A percentile compares a stretch with the other conserved stretches of the same genome.
phyloP scores from a whole-genome alignment of 1,140 invertebrate species.

The Platorchestia sp. region DNA sequence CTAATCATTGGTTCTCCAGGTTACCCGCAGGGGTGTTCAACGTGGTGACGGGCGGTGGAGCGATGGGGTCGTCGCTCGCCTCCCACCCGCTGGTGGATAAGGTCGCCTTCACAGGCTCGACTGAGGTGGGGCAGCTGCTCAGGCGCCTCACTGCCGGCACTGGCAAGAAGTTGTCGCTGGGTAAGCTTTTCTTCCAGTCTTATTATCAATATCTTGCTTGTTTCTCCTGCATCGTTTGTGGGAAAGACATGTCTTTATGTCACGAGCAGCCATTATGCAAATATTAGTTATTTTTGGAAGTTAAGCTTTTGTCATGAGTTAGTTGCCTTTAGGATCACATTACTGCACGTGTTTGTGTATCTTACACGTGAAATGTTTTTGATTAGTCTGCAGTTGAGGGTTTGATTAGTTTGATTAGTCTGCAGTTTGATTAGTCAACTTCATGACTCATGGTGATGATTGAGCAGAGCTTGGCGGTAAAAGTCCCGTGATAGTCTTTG shows the following conservation, averaged over 20 bases:
- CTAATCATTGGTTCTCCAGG: conserved; percentile 58
- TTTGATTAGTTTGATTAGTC: too few relatives aligned
- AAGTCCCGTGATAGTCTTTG: conserved; percentile 75
- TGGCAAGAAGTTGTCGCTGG: conserved; percentile 72
- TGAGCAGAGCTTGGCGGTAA: conserved; percentile 72
- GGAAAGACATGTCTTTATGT: not conserved
- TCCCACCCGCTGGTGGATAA: conserved; percentile 72
- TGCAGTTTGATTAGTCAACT: too few relatives aligned
- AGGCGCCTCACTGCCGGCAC: conserved; percentile 70
- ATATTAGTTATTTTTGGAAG: not conserved
- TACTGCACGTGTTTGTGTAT: too few relatives aligned
- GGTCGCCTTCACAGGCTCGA: conserved; percentile 71
- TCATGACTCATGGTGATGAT: not conserved
- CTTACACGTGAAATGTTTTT: too few relatives aligned
- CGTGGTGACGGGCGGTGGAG: conserved; percentile 73
- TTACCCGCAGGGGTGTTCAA: conserved; percentile 69
- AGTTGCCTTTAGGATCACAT: too few relatives aligned
- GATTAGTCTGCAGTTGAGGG: too few relatives aligned
- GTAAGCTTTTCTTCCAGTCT: conserved; percentile 64
- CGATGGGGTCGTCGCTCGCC: conserved; percentile 72
- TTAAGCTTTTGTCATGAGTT: not conserved
- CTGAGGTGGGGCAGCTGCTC: conserved; percentile 70
- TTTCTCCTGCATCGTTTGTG: not conserved
- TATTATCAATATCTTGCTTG: not conserved
- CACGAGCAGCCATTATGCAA: not conserved